phyloP scores from a whole-genome alignment of 2,797 vertebrate genomes.

The Acridotheres tristis region DNA sequence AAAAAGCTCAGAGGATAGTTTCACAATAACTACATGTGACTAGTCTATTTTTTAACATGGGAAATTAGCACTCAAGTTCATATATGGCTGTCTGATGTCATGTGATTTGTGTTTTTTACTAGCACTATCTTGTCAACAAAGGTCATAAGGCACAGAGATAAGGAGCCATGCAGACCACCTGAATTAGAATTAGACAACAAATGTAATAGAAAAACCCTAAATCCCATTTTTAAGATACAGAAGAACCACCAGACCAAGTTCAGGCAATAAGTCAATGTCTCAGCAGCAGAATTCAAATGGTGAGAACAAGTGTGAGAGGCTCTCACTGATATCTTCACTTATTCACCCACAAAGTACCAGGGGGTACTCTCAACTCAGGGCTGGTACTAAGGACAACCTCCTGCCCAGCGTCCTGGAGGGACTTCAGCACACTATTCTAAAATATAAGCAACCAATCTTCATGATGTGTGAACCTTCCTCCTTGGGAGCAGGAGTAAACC shows the following conservation, averaged over 20 bases:
- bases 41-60: neutral
- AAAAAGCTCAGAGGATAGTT: neutral
- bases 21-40: neutral
- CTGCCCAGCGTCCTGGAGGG: neutral
- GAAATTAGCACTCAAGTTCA: neutral
- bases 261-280: neutral
- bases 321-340: neutral
- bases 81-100: neutral
- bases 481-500: neutral
- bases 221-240: neutral
- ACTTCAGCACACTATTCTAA: neutral
- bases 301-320: fast-evolving
- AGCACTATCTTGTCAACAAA: neutral
- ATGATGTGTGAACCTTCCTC: fast-evolving
- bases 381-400: neutral
- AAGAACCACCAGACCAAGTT: neutral
- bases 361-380: neutral
- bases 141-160: neutral
- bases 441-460: neutral
- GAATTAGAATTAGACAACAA: neutral
- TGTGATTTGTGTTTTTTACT: neutral
- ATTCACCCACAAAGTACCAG: neutral
- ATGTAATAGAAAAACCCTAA: neutral
- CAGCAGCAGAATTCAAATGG: neutral
- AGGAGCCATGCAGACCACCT: neutral